Conservation (phyloP, 2,797 vertebrate genomes). For the Coregonus sp. region DNA sequence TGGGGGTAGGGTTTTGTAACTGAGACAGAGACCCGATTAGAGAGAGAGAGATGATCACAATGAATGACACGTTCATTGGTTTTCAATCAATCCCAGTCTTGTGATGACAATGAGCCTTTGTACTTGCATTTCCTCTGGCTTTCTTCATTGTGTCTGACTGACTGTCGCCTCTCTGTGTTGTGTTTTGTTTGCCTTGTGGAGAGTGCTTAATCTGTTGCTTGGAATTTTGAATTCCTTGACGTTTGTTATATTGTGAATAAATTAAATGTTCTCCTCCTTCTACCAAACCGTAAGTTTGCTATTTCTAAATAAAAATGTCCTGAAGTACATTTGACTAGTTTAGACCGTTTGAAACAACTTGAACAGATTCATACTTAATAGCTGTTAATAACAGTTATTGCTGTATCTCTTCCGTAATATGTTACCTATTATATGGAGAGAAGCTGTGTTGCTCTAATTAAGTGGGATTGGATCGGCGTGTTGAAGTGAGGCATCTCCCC, state of each 20-base stretch:
- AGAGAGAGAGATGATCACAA: constrained; percentile 17
- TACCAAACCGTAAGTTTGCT: background rate
- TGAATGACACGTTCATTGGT: constrained; percentile 14
- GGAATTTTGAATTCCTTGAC: constrained; percentile 61
- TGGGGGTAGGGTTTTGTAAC: constrained; percentile 5
- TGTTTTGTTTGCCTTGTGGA: constrained; percentile 1
- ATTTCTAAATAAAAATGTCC: background rate
- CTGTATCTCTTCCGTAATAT: background rate
- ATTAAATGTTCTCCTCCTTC: constrained; percentile 56
- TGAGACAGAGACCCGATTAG: constrained; percentile 3
- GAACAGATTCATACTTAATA: background rate
- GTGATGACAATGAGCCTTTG: background rate
- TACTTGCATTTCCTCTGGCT: background rate
- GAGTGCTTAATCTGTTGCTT: constrained; percentile 51
- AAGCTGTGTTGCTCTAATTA: background rate
- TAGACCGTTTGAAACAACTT: no score
- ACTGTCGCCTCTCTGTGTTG: background rate
- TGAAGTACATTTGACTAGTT: background rate
- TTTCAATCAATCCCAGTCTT: constrained; percentile 24
- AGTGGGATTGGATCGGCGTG: background rate
- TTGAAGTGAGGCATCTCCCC: constrained; percentile 15
- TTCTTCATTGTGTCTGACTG: background rate
- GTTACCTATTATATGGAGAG: background rate
- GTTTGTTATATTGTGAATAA: constrained; percentile 78
- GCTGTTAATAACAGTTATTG: background rate